Percentiles rank a stretch among this genome's conserved stretches.
These are phyloP conservation scores for Caradrina clavipalpis DNA, from an alignment of 2,888 invertebrate genomes.

Conservation along the genomic window DNA sequence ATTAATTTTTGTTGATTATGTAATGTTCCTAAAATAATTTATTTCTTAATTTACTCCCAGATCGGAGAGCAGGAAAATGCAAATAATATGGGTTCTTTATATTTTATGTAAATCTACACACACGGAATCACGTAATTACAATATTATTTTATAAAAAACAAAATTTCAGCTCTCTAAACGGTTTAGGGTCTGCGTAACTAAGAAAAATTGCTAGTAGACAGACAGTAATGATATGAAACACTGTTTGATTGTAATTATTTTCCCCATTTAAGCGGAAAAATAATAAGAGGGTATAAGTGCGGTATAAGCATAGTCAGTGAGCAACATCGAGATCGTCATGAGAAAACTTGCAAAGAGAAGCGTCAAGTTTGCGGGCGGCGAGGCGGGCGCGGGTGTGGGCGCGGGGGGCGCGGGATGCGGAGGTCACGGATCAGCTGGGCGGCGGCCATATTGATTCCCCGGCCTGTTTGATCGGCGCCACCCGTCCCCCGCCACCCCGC, in stretches of 20 bases:
- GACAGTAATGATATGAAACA: slow-evolving; percentile 23
- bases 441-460: slow-evolving; percentile 91
- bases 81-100: background rate
- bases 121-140: background rate
- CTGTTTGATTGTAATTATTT: slow-evolving; percentile 49
- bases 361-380: slow-evolving; percentile 81
- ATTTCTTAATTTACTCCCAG: background rate
- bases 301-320: slow-evolving; percentile 67
- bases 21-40: background rate
- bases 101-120: background rate
- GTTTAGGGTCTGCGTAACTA: background rate
- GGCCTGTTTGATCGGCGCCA: slow-evolving; percentile 90
- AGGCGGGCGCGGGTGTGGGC: slow-evolving; percentile 65
- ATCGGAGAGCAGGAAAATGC: background rate
- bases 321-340: slow-evolving; percentile 75
- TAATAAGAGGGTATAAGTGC: slow-evolving; percentile 53
- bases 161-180: background rate
- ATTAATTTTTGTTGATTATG: slow-evolving; percentile 23
- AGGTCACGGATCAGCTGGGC: slow-evolving; percentile 91
- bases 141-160: background rate
- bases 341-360: slow-evolving; percentile 82
- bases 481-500: slow-evolving; percentile 72
- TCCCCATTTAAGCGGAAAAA: slow-evolving; percentile 46
- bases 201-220: slow-evolving; percentile 1
- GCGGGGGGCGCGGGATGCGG: slow-evolving; percentile 79